Base-by-base conservation (phyloP, 2,113 vertebrate species). In the Sarotherodon lohbergeri region DNA sequence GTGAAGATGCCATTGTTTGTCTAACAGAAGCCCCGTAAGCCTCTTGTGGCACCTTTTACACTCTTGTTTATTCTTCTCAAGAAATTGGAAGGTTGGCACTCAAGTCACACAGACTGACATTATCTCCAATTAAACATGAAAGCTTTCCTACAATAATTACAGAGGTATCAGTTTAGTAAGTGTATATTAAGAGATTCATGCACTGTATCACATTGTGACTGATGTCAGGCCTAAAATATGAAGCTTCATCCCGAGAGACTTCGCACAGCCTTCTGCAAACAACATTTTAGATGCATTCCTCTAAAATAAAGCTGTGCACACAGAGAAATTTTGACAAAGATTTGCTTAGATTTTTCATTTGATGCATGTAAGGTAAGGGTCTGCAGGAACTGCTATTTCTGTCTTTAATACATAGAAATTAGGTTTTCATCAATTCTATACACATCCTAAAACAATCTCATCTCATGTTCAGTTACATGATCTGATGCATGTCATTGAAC, bases 51-150 rank as follows among this genome's bases (percentile, higher is more conserved):
- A 87, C 81, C 90, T 93, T 92, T 85, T 76, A 81, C 78, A 85
- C 88, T 83, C 73, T 78, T 90, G 87, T 93, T 94, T 91, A 91
- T 92, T 93, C 91, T 92, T 93, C 91, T 91, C 89, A 87, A 91
- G 89, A 88, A 86, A 89, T 85, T 22, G 73, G 79, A 90, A 87
- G 76, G 66, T 80, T 82, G 71, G 86, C 80, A 52, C 48, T 79
- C 52, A 61, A 87, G 87, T 87, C 71, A 84, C 32, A 61, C 68
- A 81, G 57, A 78, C 80, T 86, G 85, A 93, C 91, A 91, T 93
- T 88, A 90, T 91, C 83, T 84, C 80, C 83, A 87, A 83, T 89
- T 84, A 56, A 89, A 92, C 86, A 90, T 91, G 85, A 93, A 90
- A 90, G 86, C 55, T 63, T 12, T n/a, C 34, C 85, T 88, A 80